Evolutionary conservation across 64 coral and sea anemone species (phyloP).

Genomic region (Orbicella faveolata): DNA sequence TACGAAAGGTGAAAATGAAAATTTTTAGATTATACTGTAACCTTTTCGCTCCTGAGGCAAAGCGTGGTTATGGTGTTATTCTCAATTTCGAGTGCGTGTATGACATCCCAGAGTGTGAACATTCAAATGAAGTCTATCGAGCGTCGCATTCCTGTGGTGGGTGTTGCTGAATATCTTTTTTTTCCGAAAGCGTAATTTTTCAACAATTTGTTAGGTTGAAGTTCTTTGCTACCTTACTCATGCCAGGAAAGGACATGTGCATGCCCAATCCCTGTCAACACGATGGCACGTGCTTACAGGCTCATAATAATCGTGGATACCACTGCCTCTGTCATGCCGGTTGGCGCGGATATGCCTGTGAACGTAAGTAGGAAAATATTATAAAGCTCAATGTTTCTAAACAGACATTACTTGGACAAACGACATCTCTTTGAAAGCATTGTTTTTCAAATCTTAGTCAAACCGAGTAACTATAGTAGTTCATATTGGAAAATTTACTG

Average conservation of each 20-base stretch:
- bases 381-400: background rate
- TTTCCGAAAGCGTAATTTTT: too few relatives aligned
- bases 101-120: too few relatives aligned
- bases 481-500: too few relatives aligned
- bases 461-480: background rate
- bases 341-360: slow-evolving; percentile 84
- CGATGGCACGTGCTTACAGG: slow-evolving; percentile 77
- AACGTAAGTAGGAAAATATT: slow-evolving; percentile 65
- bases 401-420: background rate
- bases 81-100: too few relatives aligned
- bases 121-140: too few relatives aligned
- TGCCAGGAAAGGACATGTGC: slow-evolving; percentile 69
- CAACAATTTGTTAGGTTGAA: background rate
- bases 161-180: too few relatives aligned
- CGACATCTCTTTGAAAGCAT: background rate
- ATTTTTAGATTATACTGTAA: too few relatives aligned
- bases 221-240: background rate
- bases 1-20: too few relatives aligned
- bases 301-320: slow-evolving; percentile 74
- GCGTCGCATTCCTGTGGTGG: too few relatives aligned
- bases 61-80: too few relatives aligned
- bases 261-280: slow-evolving; percentile 86
- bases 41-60: too few relatives aligned
- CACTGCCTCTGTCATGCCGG: slow-evolving; percentile 89
- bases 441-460: background rate